These are phyloP conservation scores for Vanacampus margaritifer DNA, from an alignment of 2,113 vertebrate genomes.

Conservation along the genomic window DNA sequence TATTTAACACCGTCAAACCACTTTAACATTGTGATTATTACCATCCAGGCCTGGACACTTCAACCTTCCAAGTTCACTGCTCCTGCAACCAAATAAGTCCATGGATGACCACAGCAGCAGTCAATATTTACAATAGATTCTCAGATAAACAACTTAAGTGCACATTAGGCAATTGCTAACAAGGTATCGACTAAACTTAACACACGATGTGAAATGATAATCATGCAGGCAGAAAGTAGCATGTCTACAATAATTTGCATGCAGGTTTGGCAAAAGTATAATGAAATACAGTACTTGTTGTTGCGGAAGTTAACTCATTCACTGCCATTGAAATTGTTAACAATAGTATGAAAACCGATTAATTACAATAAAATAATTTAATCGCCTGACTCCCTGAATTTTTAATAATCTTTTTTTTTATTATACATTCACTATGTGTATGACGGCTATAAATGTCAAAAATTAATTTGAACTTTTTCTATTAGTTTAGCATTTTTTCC, in stretches of 20 bases:
- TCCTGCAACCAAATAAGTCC: background rate
- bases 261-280: constrained; percentile 10
- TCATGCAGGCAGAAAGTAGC: constrained; percentile 22
- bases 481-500: too few species aligned
- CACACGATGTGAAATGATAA: constrained; percentile 17
- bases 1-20: constrained; percentile 5
- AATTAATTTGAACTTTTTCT: too few species aligned
- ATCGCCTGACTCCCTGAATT: too few species aligned
- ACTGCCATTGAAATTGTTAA: too few species aligned
- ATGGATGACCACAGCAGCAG: constrained; percentile 11
- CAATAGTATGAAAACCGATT: too few species aligned
- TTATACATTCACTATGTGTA: too few species aligned
- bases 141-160: constrained; percentile 42
- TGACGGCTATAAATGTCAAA: too few species aligned
- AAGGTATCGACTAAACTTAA: constrained; percentile 18
- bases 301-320: too few species aligned
- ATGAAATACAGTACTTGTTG: constrained; percentile 35
- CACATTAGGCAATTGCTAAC: constrained; percentile 48
- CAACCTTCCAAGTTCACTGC: background rate
- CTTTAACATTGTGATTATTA: constrained; percentile 1
- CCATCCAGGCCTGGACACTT: background rate
- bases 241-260: constrained; percentile 5
- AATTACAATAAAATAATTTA: too few species aligned
- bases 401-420: too few species aligned
- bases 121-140: constrained; percentile 29